These are phyloP conservation scores for Sebastes elongatus DNA, from an alignment of 2,797 vertebrate species.

Conservation along the genomic window DNA sequence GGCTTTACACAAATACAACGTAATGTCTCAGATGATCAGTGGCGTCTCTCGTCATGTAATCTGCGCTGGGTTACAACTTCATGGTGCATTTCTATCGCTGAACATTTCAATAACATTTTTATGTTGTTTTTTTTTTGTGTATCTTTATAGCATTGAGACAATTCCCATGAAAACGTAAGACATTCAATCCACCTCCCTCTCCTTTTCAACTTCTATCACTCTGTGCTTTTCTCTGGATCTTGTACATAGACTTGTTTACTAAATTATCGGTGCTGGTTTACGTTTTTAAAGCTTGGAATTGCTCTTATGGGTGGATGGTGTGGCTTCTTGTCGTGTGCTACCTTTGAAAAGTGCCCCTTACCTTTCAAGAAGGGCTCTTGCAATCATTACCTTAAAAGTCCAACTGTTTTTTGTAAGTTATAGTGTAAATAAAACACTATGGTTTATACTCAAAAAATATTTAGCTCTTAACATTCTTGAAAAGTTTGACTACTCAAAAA, in stretches of 20 bases:
- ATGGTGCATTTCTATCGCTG: conserved; percentile 58
- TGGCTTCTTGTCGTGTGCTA: conserved; percentile 76
- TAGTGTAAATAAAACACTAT: conserved; percentile 69
- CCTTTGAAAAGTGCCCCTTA: conserved; percentile 78
- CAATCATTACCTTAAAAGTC: conserved; percentile 68
- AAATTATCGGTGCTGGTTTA: conserved; percentile 81
- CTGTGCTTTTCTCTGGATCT: conserved; percentile 64
- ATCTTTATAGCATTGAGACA: conserved; percentile 90
- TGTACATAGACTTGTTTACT: conserved; percentile 82
- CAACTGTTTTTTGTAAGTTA: conserved; percentile 63
- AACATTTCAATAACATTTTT: conserved; percentile 63
- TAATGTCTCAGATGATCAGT: conserved; percentile 45
- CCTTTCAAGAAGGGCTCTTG: conserved; percentile 80
- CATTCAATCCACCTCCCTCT: conserved; percentile 63
- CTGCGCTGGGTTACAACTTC: conserved; percentile 46
- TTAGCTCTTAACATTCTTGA: conserved; percentile 35
- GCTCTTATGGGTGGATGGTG: conserved; percentile 73
- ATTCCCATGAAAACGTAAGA: conserved; percentile 93
- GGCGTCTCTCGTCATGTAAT: conserved; percentile 35
- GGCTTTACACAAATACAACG: conserved; percentile 27
- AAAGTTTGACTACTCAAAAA: conserved; percentile 31
- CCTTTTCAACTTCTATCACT: conserved; percentile 33
- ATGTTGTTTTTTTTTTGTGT: conserved; percentile 73
- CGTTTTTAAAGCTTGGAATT: conserved; percentile 70
- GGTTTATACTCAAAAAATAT: conserved; percentile 63